Percentiles rank a stretch among this genome's conserved stretches.
Conservation (phyloP, 92 coral and sea anemone genomes). For the Epizoanthus illoricatus region DNA sequence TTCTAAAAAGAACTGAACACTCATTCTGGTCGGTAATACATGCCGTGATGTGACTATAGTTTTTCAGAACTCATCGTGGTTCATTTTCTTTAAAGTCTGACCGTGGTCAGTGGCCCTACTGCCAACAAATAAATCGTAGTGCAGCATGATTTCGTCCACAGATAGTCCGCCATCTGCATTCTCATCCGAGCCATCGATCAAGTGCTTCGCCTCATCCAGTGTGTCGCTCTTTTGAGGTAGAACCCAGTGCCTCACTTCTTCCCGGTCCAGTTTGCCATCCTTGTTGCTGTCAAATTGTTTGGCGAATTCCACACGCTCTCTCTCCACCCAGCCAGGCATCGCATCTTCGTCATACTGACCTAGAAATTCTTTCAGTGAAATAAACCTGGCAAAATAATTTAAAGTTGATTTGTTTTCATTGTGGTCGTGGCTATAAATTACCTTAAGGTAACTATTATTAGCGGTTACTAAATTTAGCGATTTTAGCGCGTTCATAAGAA, state of each 20-base stretch:
- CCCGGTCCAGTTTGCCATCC: slow-evolving; percentile 90
- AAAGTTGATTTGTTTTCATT: no score
- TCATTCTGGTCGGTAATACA: no score
- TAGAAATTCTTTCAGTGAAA: slow-evolving; percentile 82
- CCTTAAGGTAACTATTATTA: no score
- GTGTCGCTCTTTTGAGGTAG: slow-evolving; percentile 87
- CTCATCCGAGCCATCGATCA: slow-evolving; percentile 96
- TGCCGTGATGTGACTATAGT: not conserved
- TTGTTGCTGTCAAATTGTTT: slow-evolving; percentile 81
- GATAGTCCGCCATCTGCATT: slow-evolving; percentile 87
- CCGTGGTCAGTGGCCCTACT: slow-evolving; percentile 98
- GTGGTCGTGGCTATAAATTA: no score
- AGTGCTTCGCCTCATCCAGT: slow-evolving; percentile 89
- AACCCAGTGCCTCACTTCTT: slow-evolving; percentile 91
- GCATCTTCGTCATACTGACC: slow-evolving; percentile 86
- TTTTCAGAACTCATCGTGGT: slow-evolving; percentile 74
- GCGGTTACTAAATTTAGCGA: no score
- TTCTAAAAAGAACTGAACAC: no score
- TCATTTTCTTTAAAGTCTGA: slow-evolving; percentile 82
- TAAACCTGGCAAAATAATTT: slow-evolving; percentile 48
- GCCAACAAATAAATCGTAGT: slow-evolving; percentile 95
- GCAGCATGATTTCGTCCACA: slow-evolving; percentile 85
- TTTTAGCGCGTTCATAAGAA: no score
- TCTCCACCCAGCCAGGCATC: slow-evolving; percentile 91
- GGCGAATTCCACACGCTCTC: slow-evolving; percentile 84